Evolutionary conservation across 2,797 vertebrate genomes (phyloP), one percentile per base, ranked within the genome.

Genomic region (Eupleurogrammus muticus): DNA sequence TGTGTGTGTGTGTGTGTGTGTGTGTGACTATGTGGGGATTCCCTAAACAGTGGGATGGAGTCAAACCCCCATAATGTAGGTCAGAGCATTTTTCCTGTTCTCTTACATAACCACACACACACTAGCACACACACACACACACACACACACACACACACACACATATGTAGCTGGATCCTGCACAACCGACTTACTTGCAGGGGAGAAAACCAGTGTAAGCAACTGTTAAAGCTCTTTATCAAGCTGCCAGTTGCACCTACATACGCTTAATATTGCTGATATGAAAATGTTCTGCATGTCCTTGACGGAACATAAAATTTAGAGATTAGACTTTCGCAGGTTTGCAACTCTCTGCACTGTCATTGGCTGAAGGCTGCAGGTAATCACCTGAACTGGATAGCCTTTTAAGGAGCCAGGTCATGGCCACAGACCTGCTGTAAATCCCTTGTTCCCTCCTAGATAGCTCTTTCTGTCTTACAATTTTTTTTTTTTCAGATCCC

Each of bases 381-480:
- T 87, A 79, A 82, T 81, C 60, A 57, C 79, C 73, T 77, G 61
- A 51, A 74, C 64, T 70, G 61, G 62, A 74, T 86, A 77, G 28
- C 92, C 91, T 91, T 92, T 75, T 88, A 89, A 90, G 90, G 92
- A 76, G 47, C 85, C 67, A 38, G 40, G 42, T 56, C 54, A 44
- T 67, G 71, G 68, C 79, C 66, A 72, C 66, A 79, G 50, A 51
- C 23, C 46, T 59, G 40, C 47, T 35, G 65, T 69, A 69, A 83
- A 77, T 68, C 62, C 63, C 47, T 67, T 49, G 16, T 61, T 34
- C 16, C 48, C 38, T 9, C 10, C 0, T 62, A n/a, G 12, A 44
- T 44, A 17, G 38, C 20, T 20, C 5, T 21, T 40, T 68, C 38
- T 66, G 36, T 38, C 23, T 23, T 16, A 62, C 16, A 21, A 11